These are phyloP conservation scores for Sebastes cheni DNA, from an alignment of 2,797 vertebrate genomes.

Conservation along the genomic window DNA sequence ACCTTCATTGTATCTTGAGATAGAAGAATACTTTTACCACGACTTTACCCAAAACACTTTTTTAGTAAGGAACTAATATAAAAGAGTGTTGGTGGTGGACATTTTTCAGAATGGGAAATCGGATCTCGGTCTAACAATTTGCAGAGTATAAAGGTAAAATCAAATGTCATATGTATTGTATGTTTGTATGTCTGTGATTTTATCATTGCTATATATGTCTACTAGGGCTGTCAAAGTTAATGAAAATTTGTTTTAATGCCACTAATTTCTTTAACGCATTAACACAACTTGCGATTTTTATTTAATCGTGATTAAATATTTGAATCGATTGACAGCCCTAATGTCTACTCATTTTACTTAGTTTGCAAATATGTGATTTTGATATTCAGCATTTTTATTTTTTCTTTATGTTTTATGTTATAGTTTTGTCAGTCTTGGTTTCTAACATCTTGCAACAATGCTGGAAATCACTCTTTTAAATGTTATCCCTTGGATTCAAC, in stretches of 20 bases:
- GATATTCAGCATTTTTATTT: not conserved
- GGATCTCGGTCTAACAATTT: not conserved
- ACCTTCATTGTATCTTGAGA: not conserved
- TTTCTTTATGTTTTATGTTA: not conserved
- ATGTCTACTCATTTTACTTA: not conserved
- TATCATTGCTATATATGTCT: not conserved
- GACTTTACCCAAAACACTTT: not conserved
- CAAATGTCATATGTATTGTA: not conserved
- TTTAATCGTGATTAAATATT: too few species aligned
- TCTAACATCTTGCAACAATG: not conserved
- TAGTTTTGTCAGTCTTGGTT: not conserved
- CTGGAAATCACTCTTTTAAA: not conserved
- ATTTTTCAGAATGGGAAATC: not conserved
- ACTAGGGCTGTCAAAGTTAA: too few species aligned
- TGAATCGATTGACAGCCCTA: not conserved
- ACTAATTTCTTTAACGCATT: too few species aligned
- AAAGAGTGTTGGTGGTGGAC: not conserved
- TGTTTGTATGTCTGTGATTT: not conserved
- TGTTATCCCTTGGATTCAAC: not conserved
- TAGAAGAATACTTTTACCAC: not conserved
- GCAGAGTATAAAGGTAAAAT: not conserved
- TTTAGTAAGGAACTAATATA: not conserved
- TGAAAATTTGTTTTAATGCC: too few species aligned
- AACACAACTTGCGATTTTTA: too few species aligned
- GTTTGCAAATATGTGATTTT: not conserved